Percentiles rank a stretch among this genome's conserved stretches.
Conservation (phyloP, 1,140 invertebrate genomes). For the Apocrypta bakeri region DNA sequence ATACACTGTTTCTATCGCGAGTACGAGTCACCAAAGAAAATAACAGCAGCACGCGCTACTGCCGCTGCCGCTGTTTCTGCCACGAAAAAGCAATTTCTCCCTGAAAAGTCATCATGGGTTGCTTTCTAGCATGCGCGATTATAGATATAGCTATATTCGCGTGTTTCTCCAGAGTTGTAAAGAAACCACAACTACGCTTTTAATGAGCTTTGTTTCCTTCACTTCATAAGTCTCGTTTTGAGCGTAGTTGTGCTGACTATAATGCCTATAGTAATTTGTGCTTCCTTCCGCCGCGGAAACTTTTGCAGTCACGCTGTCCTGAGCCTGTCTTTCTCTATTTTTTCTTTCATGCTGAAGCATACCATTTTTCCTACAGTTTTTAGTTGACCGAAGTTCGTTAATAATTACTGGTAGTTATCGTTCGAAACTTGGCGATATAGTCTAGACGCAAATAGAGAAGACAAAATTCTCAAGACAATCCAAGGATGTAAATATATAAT, state of each 20-base stretch:
- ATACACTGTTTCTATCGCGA: neutral
- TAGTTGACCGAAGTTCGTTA: neutral
- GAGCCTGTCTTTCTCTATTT: neutral
- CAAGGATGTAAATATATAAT: no score
- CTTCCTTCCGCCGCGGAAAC: slow-evolving; percentile 41
- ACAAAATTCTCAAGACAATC: no score
- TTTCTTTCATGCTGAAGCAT: neutral
- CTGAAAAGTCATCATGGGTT: neutral
- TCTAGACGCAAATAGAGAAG: no score
- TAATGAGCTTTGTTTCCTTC: slow-evolving; percentile 47
- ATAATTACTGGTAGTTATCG: neutral
- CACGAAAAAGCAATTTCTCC: neutral
- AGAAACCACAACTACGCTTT: slow-evolving; percentile 31
- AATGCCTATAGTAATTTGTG: slow-evolving; percentile 28
- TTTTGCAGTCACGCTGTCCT: neutral
- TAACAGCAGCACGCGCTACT: neutral
- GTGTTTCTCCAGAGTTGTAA: neutral
- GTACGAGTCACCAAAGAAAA: neutral
- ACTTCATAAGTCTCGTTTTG: slow-evolving; percentile 26
- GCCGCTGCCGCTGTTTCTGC: neutral
- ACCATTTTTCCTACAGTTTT: neutral
- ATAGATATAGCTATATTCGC: neutral
- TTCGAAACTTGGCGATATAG: no score
- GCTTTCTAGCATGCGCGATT: neutral
- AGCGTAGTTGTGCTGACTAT: neutral